Evolutionary conservation across 2,797 vertebrate genomes (phyloP).

Genomic region (Coilia nasus): DNA sequence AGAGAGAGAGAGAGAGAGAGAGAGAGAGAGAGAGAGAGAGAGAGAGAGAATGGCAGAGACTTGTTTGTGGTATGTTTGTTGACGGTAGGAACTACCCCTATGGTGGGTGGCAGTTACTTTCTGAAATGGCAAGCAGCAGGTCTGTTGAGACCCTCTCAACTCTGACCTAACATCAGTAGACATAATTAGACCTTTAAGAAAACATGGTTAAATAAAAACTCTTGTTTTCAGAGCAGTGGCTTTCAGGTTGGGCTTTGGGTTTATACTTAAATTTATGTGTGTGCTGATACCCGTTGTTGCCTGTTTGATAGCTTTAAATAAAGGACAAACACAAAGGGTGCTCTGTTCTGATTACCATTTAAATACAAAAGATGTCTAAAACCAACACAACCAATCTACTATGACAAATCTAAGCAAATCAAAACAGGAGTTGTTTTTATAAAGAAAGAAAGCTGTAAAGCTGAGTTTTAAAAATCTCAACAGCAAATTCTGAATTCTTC

Average conservation of each 20-base stretch:
- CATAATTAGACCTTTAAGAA: conserved; percentile 45
- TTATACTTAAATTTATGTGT: not conserved
- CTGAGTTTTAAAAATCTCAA: not conserved
- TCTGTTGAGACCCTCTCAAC: conserved; percentile 63
- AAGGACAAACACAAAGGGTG: not conserved
- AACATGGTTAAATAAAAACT: not conserved
- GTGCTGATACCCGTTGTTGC: not conserved
- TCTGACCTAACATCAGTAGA: conserved; percentile 36
- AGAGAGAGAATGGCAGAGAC: conserved; percentile 18
- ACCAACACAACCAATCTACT: not conserved
- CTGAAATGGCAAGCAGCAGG: conserved; percentile 43
- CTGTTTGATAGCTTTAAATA: not conserved
- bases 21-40: not conserved
- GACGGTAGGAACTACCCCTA: conserved; percentile 42
- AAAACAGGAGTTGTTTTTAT: not conserved
- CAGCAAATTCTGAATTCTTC: not conserved
- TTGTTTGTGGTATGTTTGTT: not conserved
- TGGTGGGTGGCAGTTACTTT: conserved; percentile 50
- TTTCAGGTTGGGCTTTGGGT: not conserved
- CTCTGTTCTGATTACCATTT: not conserved
- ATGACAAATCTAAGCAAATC: not conserved
- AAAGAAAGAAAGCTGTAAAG: not conserved
- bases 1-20: conserved; percentile 3
- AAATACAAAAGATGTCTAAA: not conserved
- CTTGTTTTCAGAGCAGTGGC: not conserved